A percentile compares a stretch with the other conserved stretches of the same genome.
Conservation (phyloP, 2,113 vertebrate genomes). For the Todiramphus saurophagus region DNA sequence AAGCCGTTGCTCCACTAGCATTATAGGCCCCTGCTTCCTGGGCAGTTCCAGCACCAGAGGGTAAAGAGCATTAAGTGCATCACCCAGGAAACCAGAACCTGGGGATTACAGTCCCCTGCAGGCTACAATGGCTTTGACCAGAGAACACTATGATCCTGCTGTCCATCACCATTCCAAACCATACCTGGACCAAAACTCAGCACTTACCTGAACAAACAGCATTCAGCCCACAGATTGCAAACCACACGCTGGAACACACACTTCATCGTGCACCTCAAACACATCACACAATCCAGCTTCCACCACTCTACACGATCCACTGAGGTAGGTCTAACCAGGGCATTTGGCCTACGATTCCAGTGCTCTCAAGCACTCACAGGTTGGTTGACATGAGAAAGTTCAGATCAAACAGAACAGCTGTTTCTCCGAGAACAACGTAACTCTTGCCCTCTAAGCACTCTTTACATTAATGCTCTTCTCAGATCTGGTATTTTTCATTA, state of each 20-base stretch:
- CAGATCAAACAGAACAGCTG: fast-evolving
- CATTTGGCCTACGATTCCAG: neutral
- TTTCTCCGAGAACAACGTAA: fast-evolving
- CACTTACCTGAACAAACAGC: too few species aligned
- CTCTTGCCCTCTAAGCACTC: neutral
- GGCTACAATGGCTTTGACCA: neutral
- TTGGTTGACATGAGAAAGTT: fast-evolving
- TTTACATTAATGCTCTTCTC: neutral
- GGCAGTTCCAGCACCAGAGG: neutral
- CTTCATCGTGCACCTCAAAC: fast-evolving
- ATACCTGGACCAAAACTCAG: fast-evolving
- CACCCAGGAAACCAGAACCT: neutral
- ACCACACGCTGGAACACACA: fast-evolving
- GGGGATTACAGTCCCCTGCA: neutral
- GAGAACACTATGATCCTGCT: neutral
- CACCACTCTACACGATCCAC: neutral
- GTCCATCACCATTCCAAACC: neutral
- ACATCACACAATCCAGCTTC: fast-evolving
- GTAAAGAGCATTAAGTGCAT: fast-evolving
- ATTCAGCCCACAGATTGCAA: neutral
- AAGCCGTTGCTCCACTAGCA: neutral
- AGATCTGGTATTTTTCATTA: neutral
- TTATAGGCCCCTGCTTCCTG: fast-evolving
- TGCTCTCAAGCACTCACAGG: neutral
- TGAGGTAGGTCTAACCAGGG: fast-evolving